phyloP scores from a whole-genome alignment of 1,140 invertebrate species.

The Bombus pyrosoma region DNA sequence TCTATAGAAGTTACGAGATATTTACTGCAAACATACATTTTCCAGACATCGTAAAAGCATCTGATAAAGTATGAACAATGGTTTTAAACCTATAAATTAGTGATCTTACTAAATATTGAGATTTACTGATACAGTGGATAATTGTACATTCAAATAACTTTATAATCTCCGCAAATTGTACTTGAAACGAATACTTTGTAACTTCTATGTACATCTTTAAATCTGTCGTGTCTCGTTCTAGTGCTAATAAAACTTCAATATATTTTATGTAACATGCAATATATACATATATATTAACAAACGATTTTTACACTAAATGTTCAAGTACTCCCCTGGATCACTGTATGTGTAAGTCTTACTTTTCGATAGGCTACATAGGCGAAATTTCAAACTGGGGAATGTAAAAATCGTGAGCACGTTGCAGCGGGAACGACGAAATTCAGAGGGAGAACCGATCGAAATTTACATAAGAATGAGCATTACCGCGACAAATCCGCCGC shows the following conservation, averaged over 20 bases:
- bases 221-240: neutral
- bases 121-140: too few species aligned
- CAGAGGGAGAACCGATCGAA: neutral
- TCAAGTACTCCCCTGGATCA: neutral
- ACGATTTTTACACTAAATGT: neutral
- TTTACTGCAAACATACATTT: too few species aligned
- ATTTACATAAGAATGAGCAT: slow-evolving; percentile 30
- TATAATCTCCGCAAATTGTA: too few species aligned
- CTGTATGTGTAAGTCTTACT: neutral
- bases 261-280: neutral
- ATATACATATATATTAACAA: neutral
- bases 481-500: slow-evolving; percentile 3
- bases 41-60: too few species aligned
- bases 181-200: too few species aligned
- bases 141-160: too few species aligned
- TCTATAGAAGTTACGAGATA: too few species aligned
- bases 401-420: slow-evolving; percentile 10
- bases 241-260: too few species aligned
- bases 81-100: too few species aligned
- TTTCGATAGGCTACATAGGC: neutral
- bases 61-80: too few species aligned
- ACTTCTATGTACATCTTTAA: too few species aligned
- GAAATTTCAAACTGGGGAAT: neutral
- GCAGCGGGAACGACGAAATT: neutral
- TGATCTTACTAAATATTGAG: too few species aligned